phyloP scores from a whole-genome alignment of 2,797 vertebrate species.

The Scolopax rusticola region DNA sequence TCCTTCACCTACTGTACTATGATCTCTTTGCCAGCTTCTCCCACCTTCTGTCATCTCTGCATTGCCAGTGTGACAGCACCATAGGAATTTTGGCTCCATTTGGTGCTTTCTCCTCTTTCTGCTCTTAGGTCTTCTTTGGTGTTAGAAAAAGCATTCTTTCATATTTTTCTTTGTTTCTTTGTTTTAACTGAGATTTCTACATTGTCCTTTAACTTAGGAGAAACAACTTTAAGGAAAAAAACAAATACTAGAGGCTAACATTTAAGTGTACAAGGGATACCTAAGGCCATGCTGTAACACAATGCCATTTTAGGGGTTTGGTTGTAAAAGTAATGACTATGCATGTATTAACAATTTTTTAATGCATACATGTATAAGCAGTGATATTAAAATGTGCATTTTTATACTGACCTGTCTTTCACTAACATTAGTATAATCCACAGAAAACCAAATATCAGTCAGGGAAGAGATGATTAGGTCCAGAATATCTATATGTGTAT shows the following conservation, averaged over 20 bases:
- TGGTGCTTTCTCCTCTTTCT: background rate
- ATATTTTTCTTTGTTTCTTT: background rate
- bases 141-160: background rate
- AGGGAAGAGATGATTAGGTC: background rate
- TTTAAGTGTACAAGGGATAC: background rate
- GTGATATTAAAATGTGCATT: background rate
- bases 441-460: background rate
- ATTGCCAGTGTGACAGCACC: background rate
- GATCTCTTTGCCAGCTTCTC: background rate
- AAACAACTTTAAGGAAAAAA: background rate
- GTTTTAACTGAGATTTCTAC: background rate
- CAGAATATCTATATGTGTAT: background rate
- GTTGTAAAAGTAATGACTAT: background rate
- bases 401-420: background rate
- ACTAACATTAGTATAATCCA: background rate
- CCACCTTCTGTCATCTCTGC: background rate
- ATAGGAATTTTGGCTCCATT: background rate
- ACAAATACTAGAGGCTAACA: accelerated
- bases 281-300: background rate
- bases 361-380: background rate
- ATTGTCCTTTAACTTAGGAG: background rate
- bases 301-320: background rate
- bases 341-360: background rate
- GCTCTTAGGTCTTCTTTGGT: background rate
- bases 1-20: background rate